These are phyloP conservation scores for Apis laboriosa DNA, from an alignment of 1,140 invertebrate species.

Conservation along the genomic window DNA sequence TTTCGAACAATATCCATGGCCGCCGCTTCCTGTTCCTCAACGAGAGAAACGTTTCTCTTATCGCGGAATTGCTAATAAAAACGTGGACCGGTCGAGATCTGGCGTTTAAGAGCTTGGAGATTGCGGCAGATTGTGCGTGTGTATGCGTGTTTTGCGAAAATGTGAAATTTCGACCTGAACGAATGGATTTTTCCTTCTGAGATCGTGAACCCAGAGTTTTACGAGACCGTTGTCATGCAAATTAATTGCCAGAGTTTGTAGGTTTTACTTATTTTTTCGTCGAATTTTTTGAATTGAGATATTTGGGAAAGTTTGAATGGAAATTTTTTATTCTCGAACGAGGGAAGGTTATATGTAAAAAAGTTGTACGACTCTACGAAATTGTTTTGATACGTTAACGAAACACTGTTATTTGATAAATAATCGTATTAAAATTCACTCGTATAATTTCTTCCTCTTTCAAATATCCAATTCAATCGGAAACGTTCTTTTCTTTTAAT, in stretches of 20 bases:
- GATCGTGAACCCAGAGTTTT: not conserved
- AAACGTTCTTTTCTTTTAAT: too few species aligned
- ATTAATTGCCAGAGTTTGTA: not conserved
- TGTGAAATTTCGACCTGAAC: not conserved
- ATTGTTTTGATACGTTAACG: too few species aligned
- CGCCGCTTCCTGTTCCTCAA: not conserved
- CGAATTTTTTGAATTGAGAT: not conserved
- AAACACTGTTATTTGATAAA: too few species aligned
- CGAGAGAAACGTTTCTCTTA: not conserved
- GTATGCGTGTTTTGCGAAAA: not conserved
- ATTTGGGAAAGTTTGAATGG: not conserved
- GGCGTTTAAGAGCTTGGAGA: too few species aligned
- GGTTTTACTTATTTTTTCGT: not conserved
- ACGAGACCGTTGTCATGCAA: not conserved
- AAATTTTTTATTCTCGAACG: too few species aligned
- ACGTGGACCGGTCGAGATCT: not conserved
- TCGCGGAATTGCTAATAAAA: conserved; percentile 15
- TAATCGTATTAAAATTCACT: too few species aligned
- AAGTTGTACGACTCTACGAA: too few species aligned
- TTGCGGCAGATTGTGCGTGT: not conserved
- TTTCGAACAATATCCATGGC: conserved; percentile 25
- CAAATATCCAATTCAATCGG: too few species aligned
- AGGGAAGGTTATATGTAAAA: too few species aligned
- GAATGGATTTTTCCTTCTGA: not conserved
- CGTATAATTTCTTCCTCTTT: too few species aligned